Base-by-base conservation (phyloP, 2,113 vertebrate genomes). In the Alosa alosa region DNA sequence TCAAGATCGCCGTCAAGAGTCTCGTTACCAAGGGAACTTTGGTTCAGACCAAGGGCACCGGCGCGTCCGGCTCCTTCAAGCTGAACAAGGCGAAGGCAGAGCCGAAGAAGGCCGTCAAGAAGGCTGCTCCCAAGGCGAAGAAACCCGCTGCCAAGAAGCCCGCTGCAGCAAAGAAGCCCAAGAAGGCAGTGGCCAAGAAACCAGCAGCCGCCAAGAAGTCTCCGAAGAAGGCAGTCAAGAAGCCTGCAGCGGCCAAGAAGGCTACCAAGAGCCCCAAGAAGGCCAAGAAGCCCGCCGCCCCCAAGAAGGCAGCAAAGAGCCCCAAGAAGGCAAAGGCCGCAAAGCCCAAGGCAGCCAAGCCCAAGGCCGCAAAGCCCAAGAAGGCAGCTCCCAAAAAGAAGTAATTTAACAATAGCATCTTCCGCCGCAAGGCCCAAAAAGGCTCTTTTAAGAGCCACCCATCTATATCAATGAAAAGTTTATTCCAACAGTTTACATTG, bases 391-490 rank as follows among this genome's bases (percentile, higher is more conserved):
- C 64, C 10, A 68, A 68, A n/a, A 68, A 68, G 64, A 68, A 68
- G 64, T 68, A 68, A 68, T 6, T 1, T 9, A 31, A 9, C 7
- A 8, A 9, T 31, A 31, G 1, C 31, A 31, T 31, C 31, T 31
- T 31, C 2, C 0, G 49, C 55, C 9, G 41, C 11, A 8, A 11
- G 1, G 9, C 11, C 47, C 9, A 57, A 55, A 89, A 89, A 84
- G 86, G 86, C 84, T 89, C 88, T 89, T 89, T 89, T 89, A 82
- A 89, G 88, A 89, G 88, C 88, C 88, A 87, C 88, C 86, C 82
- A 86, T 44, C 18, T 3, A 4, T 0, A 5, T 18, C 4, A 4
- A 17, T 17, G 18, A 57, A 57, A 49, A 10, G 0, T 11, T 13
- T 49, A 49, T 49, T 49, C 47, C 47, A 49, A 49, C 1, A 8